These are phyloP conservation scores for Temnothorax curvispinosus DNA, from an alignment of 1,140 invertebrate species.

Conservation along the genomic window DNA sequence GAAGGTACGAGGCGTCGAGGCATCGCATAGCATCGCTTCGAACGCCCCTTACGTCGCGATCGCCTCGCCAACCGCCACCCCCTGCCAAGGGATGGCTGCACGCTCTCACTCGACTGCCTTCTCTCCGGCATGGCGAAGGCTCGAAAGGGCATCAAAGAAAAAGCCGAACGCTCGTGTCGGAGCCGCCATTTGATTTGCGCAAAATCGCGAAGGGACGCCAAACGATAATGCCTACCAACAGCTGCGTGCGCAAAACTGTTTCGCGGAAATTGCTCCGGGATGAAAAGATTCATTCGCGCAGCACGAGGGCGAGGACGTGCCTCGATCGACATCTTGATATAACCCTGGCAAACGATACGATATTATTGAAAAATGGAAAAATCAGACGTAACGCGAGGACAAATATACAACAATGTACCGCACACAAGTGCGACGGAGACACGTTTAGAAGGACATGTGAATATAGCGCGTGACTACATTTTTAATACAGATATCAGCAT, in stretches of 20 bases:
- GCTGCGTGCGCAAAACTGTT: conserved; percentile 62
- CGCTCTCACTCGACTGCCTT: conserved; percentile 74
- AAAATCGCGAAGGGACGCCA: conserved; percentile 62
- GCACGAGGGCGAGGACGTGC: background rate
- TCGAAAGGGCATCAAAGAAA: conserved; percentile 78
- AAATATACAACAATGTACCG: background rate
- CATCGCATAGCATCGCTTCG: conserved; percentile 71
- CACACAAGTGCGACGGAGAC: background rate
- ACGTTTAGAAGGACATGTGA: background rate
- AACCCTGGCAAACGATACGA: background rate
- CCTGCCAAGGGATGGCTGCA: conserved; percentile 67
- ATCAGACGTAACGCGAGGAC: background rate
- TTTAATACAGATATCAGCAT: conserved; percentile 50
- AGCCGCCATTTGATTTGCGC: conserved; percentile 75
- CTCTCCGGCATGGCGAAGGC: conserved; percentile 62
- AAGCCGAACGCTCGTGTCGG: conserved; percentile 64
- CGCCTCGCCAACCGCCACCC: conserved; percentile 15
- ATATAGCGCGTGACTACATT: conserved; percentile 17
- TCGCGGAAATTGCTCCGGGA: conserved; percentile 51
- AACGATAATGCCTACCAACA: conserved; percentile 73
- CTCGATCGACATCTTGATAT: background rate
- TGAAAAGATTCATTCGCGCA: conserved; percentile 40
- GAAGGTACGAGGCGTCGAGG: conserved; percentile 72
- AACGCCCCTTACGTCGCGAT: conserved; percentile 52
- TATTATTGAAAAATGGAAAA: background rate